phyloP scores from a whole-genome alignment of 2,888 invertebrate species.

The Polylopha cassiicola region DNA sequence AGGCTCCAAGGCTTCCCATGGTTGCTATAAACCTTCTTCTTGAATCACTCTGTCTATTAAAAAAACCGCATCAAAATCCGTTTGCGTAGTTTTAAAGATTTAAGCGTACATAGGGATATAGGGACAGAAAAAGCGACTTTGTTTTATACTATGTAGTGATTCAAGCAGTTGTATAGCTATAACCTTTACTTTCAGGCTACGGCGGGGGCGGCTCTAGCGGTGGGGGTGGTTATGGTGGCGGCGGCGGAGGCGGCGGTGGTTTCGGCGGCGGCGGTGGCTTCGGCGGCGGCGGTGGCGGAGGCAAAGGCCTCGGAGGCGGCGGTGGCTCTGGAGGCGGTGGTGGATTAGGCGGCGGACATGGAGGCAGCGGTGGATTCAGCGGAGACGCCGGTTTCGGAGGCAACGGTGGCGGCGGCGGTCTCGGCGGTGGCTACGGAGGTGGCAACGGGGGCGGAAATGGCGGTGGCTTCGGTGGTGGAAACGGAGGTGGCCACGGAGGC shows the following conservation, averaged over 20 bases:
- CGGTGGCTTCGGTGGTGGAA: conserved; percentile 29
- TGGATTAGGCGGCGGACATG: conserved; percentile 24
- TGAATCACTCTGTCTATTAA: too few species aligned
- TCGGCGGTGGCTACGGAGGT: conserved; percentile 26
- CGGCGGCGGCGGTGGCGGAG: conserved; percentile 28
- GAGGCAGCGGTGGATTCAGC: conserved; percentile 27
- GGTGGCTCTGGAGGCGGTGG: conserved; percentile 25
- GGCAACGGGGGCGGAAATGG: conserved; percentile 28
- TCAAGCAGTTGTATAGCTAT: too few species aligned
- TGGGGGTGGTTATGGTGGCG: conserved; percentile 25
- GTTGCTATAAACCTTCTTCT: too few species aligned
- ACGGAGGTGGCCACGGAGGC: conserved; percentile 31
- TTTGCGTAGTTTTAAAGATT: too few species aligned
- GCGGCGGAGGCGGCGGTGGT: conserved; percentile 37
- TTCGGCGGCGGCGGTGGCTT: conserved; percentile 26
- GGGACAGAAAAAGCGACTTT: too few species aligned
- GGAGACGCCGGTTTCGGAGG: conserved; percentile 28
- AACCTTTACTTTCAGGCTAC: conserved; percentile 29
- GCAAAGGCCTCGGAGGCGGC: conserved; percentile 30
- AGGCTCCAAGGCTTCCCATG: too few species aligned
- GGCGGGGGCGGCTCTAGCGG: conserved; percentile 27
- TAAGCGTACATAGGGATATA: too few species aligned
- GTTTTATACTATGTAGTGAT: too few species aligned
- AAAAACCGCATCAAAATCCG: too few species aligned
- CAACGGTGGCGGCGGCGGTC: conserved; percentile 29